Evolutionary conservation across 2,888 invertebrate species (phyloP), one percentile per base, ranked within the genome.

Genomic region (Anticlea derivata): DNA sequence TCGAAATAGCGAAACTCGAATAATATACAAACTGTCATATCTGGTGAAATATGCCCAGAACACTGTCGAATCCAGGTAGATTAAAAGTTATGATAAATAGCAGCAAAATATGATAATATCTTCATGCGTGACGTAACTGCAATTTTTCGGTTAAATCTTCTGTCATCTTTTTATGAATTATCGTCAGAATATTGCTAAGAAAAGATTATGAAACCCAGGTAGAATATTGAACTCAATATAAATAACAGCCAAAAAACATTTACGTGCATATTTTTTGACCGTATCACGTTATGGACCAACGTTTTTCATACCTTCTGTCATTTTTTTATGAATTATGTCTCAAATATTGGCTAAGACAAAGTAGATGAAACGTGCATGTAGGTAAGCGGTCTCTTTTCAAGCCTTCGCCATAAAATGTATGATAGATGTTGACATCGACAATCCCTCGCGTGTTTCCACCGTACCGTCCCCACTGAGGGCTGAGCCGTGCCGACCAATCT

Each of bases 391-490:
- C 73, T 72, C 79, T 77, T 83, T 84, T 78, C 75, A 78, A 84
- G 76, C 79, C 80, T 77, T 71, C 60, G 56, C 75, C 80, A 86
- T 90, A 89, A 89, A 90, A 81, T 84, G 78, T 83, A 86, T 90
- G 89, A 90, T 86, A 80, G 72, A 89, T 85, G 73, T 74, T 74
- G 75, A 75, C 75, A 83, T 76, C 77, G 82, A 80, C 83, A 85
- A 76, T 79, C 84, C 83, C 82, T 85, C 78, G 86, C 87, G 83
- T 83, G 86, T 75, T 74, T 67, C 78, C 80, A 80, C 85, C 82
- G 81, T 80, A 79, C 76, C 75, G 75, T 83, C 86, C 86, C 86
- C 85, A 81, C 83, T 80, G 74, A 82, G 83, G 87, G 84, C 81
- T 78, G 80, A 80, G 76, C 78, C 50, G 63, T 53, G 63, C 70